phyloP scores from a whole-genome alignment of 2,797 vertebrate species.

The Gastrophryne carolinensis region DNA sequence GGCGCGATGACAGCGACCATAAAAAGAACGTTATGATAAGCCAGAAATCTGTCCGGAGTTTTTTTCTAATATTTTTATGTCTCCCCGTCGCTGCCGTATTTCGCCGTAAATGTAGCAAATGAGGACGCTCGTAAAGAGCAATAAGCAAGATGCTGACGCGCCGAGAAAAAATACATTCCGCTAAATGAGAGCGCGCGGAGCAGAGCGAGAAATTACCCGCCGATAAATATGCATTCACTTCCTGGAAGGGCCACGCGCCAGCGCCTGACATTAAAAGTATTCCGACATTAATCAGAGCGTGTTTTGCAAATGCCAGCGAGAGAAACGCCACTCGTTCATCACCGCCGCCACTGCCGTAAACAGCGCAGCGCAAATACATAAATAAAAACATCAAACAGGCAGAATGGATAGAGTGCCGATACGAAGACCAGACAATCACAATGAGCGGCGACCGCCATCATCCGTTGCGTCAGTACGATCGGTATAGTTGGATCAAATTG shows the following conservation, averaged over 20 bases:
- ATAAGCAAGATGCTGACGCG: slow-evolving; percentile 47
- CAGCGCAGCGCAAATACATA: neutral
- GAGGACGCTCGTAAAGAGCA: slow-evolving; percentile 5
- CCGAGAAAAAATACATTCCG: slow-evolving; percentile 8
- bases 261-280: neutral
- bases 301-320: neutral
- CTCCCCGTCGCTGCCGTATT: neutral
- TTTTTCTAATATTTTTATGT: too few species aligned
- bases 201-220: slow-evolving; percentile 3
- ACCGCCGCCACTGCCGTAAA: neutral
- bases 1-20: neutral
- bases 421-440: neutral
- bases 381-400: neutral
- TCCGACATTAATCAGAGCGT: slow-evolving; percentile 9
- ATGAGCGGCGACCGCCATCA: neutral
- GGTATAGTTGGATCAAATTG: too few species aligned
- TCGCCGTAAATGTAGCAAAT: neutral
- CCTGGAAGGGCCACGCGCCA: slow-evolving; percentile 2
- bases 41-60: neutral
- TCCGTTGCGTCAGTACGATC: too few species aligned
- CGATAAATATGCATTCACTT: slow-evolving; percentile 33
- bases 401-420: slow-evolving; percentile 6
- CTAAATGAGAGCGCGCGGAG: neutral
- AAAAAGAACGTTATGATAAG: neutral
- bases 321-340: neutral